Evolutionary conservation across 2,113 vertebrate species (phyloP), one percentile per base, ranked within the genome.

Genomic region (Crotalus horridus): DNA sequence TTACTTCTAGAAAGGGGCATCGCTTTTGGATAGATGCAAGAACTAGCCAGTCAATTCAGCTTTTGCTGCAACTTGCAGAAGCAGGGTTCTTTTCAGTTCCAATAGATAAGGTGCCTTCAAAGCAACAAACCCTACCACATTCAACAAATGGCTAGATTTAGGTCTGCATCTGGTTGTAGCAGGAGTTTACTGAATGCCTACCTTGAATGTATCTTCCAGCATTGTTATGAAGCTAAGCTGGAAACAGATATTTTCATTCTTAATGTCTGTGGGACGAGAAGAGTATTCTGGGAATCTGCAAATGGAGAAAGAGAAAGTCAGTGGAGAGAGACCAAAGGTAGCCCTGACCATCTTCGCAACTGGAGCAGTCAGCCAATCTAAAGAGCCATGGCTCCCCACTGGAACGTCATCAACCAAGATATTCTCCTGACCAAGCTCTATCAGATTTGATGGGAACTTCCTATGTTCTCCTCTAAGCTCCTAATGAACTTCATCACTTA

Each of bases 171-270:
- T 85, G 54, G 48, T 69, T 59, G 20, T 4, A 10, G 6, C 24
- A 15, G 39, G 39, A 11, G 48, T 24, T 24, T 51, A 39, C 24
- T 48, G 29, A 9, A 17, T 0, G 23, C 64, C 26, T 87, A 90
- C 92, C 89, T 93, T 93, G 61, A 86, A 87, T 12, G 64, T 54
- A 54, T 90, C n/a, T 61, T 56, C 74, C 54, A 93, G 56, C 74
- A 90, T 86, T 11, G 55, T 46, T 87, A 51, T n/a, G n/a, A 93
- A 90, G 46, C 33, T 64, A 15, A 46, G n/a, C 3, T 61, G 74
- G 20, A 48, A 61, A 3, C 23, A 26, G 11, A 5, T 8, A 26
- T 85, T 8, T 9, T 90, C 54, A 6, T 20, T 24, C 10, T 33
- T 10, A 4, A 23, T 1, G 4, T 48, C 55, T 51, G 81, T 55